Percentiles rank a stretch among this genome's conserved stretches.
Conservation (phyloP, 2,113 vertebrate species). For the Catagonus wagneri region DNA sequence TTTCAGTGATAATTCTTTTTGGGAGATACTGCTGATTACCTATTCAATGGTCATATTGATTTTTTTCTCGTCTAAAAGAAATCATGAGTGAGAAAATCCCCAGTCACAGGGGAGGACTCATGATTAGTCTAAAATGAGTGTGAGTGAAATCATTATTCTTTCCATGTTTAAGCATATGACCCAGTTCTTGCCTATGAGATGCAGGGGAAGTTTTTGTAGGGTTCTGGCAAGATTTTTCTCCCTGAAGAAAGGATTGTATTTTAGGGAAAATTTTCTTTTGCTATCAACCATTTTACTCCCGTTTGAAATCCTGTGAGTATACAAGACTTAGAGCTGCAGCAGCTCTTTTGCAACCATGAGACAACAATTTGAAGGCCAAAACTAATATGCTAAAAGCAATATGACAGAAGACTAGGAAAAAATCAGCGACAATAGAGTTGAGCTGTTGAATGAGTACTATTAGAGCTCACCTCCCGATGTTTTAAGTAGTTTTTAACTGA, state of each 20-base stretch:
- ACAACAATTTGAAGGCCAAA: neutral
- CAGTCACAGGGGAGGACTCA: neutral
- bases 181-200: neutral
- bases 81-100: neutral
- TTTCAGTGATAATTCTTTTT: neutral
- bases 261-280: neutral
- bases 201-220: neutral
- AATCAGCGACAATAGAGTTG: neutral
- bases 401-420: neutral
- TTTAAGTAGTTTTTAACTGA: neutral
- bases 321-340: neutral
- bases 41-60: neutral
- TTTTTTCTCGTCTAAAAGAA: neutral
- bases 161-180: neutral
- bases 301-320: neutral
- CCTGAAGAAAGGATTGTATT: neutral
- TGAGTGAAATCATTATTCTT: neutral
- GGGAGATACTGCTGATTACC: neutral
- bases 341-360: neutral
- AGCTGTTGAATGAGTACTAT: neutral
- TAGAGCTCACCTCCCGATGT: neutral
- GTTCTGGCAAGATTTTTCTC: neutral
- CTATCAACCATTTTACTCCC: neutral
- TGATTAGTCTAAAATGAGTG: neutral
- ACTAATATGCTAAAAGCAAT: neutral